Evolutionary conservation across 37 sponge, comb jelly and placozoan species (phyloP).

Genomic region (Amphimedon queenslandica): DNA sequence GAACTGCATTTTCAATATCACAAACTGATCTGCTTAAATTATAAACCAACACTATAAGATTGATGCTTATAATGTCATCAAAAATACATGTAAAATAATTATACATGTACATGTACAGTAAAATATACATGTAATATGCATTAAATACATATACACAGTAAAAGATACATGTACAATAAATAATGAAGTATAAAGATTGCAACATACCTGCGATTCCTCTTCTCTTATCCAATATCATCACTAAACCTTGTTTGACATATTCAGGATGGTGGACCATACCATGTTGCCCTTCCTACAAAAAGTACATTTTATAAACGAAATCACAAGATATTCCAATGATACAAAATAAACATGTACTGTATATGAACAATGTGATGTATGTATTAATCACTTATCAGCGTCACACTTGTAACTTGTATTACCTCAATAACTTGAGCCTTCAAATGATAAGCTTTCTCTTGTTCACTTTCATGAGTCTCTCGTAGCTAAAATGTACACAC

Average conservation of each 20-base stretch:
- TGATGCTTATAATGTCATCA: too few species aligned
- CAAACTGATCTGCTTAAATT: too few species aligned
- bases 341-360: not conserved
- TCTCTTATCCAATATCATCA: conserved; percentile 61
- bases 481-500: conserved; percentile 24
- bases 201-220: not conserved
- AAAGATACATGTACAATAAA: too few species aligned
- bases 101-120: too few species aligned
- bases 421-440: conserved; percentile 76
- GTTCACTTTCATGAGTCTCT: conserved; percentile 55
- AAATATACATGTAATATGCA: too few species aligned
- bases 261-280: conserved; percentile 77
- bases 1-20: too few species aligned
- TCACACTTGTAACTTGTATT: not conserved
- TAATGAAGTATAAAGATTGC: too few species aligned
- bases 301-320: not conserved
- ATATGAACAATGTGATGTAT: not conserved
- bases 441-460: conserved; percentile 61
- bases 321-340: not conserved
- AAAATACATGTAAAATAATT: too few species aligned
- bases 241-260: conserved; percentile 63
- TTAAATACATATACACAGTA: too few species aligned
- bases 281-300: conserved; percentile 52
- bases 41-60: too few species aligned
- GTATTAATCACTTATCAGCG: too few species aligned